phyloP scores from a whole-genome alignment of 1,140 invertebrate species.

The Dendrolimus punctatus region DNA sequence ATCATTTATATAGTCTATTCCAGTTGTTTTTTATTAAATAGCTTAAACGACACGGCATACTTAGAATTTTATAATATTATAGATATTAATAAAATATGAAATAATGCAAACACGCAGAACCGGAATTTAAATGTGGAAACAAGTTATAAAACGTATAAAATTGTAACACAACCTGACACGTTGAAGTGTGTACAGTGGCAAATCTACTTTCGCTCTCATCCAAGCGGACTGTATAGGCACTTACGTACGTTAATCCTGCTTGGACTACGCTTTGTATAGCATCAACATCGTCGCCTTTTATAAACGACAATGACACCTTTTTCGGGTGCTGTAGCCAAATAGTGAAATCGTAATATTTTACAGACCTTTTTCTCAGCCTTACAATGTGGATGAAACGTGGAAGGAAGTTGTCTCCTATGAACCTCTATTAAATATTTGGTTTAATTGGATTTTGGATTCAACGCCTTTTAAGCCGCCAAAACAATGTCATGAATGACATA shows the following conservation, averaged over 20 bases:
- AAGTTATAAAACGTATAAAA: constrained; percentile 11
- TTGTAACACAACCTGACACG: neutral
- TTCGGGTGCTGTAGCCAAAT: neutral
- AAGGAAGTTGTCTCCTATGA: neutral
- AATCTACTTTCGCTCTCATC: constrained; percentile 48
- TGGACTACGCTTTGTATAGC: constrained; percentile 16
- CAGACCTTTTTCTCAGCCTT: constrained; percentile 1
- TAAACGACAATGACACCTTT: constrained; percentile 11
- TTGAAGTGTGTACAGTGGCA: constrained; percentile 7
- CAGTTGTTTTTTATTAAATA: no score
- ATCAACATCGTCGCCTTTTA: constrained; percentile 5
- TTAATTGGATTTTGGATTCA: no score
- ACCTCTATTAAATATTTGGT: no score
- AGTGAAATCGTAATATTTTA: no score
- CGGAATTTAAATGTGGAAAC: constrained; percentile 20
- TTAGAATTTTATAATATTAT: no score
- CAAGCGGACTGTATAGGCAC: constrained; percentile 16
- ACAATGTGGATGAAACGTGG: constrained; percentile 1
- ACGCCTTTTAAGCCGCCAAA: no score
- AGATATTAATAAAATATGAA: neutral
- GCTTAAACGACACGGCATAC: no score
- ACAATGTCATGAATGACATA: no score
- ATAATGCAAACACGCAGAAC: constrained; percentile 1
- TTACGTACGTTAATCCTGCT: neutral
- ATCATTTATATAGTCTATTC: no score